Conservation (phyloP, 2,797 vertebrate species). For the Erithacus rubecula region DNA sequence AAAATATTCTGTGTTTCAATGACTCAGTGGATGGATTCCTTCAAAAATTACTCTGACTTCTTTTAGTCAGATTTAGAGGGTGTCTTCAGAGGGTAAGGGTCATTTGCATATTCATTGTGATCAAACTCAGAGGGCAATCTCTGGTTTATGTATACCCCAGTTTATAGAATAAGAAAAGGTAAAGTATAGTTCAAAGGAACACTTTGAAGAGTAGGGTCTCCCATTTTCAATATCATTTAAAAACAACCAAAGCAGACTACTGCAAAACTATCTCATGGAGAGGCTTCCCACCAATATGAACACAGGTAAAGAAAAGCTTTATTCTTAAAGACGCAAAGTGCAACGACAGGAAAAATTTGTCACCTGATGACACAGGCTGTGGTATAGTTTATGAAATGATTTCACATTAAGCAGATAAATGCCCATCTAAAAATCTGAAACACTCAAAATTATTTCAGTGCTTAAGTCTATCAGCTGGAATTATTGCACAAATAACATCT, state of each 20-base stretch:
- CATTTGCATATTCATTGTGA: background rate
- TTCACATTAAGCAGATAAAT: background rate
- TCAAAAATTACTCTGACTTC: background rate
- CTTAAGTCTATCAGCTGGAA: background rate
- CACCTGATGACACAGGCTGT: background rate
- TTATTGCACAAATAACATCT: background rate
- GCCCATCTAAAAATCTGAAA: background rate
- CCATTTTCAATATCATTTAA: background rate
- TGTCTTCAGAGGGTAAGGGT: background rate
- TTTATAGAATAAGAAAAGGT: background rate
- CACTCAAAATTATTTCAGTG: background rate
- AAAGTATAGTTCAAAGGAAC: background rate
- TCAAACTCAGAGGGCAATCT: background rate
- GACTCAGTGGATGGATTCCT: background rate
- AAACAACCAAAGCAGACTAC: background rate
- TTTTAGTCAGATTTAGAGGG: background rate
- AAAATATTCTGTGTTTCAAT: background rate
- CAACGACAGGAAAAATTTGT: background rate
- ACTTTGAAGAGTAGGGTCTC: background rate
- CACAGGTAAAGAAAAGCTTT: background rate
- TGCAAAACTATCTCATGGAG: background rate
- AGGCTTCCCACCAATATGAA: background rate
- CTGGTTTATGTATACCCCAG: background rate
- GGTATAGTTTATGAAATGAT: background rate
- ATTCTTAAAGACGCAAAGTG: background rate